A percentile compares a stretch with the other conserved stretches of the same genome.
Evolutionary conservation across 2,888 invertebrate species (phyloP).

Genomic region (Euspilapteryx auroguttella): DNA sequence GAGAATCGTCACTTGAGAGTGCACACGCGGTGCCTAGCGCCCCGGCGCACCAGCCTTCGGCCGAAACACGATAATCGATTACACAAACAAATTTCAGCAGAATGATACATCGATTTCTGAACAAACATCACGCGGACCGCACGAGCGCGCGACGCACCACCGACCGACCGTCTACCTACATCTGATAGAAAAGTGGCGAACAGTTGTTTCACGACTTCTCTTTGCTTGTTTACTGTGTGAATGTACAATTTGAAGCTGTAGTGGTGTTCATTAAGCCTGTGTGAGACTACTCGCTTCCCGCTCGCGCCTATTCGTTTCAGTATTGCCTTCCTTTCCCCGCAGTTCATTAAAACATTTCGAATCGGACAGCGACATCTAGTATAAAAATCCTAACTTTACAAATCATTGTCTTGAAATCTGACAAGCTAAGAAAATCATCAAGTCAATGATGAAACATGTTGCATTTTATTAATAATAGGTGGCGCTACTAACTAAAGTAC

Average conservation of each 20-base stretch:
- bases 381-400: no score
- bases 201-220: constrained; percentile 59
- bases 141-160: constrained; percentile 49
- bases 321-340: constrained; percentile 17
- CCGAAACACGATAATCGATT: constrained; percentile 51
- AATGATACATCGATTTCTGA: constrained; percentile 52
- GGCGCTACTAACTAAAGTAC: no score
- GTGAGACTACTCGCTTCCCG: constrained; percentile 11
- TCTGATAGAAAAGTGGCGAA: constrained; percentile 54
- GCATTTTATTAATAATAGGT: no score
- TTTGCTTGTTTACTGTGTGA: constrained; percentile 49
- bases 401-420: no score
- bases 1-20: constrained; percentile 48
- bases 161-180: constrained; percentile 59
- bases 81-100: constrained; percentile 42
- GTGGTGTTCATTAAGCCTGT: constrained; percentile 13
- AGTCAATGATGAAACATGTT: no score
- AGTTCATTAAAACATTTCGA: constrained; percentile 9
- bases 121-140: constrained; percentile 51
- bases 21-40: constrained; percentile 49
- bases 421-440: no score
- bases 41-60: constrained; percentile 48
- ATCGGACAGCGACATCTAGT: constrained; percentile 12
- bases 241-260: constrained; percentile 23
- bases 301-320: constrained; percentile 8